phyloP scores from a whole-genome alignment of 2,888 invertebrate genomes.

The Trichopria drosophilae region DNA sequence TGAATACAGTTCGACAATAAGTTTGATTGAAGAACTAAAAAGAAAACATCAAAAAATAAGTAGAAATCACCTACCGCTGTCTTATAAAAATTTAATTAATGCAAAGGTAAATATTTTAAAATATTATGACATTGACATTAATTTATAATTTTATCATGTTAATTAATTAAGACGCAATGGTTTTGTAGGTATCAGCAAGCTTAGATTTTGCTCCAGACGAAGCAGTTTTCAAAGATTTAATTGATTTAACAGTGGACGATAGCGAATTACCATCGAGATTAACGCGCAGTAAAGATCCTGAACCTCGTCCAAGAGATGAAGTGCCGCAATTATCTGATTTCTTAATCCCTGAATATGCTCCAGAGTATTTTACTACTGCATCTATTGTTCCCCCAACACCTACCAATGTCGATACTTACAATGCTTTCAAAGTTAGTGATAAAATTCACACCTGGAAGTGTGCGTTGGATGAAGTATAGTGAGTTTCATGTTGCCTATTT shows the following conservation, averaged over 20 bases:
- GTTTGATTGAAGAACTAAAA: constrained; percentile 46
- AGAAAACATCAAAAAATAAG: constrained; percentile 42
- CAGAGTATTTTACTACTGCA: constrained; percentile 43
- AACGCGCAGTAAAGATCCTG: constrained; percentile 50
- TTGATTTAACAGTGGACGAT: constrained; percentile 48
- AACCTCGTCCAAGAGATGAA: constrained; percentile 46
- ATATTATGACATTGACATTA: constrained; percentile 1
- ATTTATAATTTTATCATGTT: constrained; percentile 6
- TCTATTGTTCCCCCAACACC: constrained; percentile 37
- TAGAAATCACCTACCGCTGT: constrained; percentile 40
- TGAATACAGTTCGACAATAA: constrained; percentile 50
- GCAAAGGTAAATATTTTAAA: constrained; percentile 48
- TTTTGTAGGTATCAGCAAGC: constrained; percentile 44
- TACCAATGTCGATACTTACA: constrained; percentile 41
- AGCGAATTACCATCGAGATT: constrained; percentile 45
- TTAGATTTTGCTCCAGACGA: constrained; percentile 49
- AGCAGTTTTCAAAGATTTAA: constrained; percentile 48
- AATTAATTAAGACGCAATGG: constrained; percentile 11
- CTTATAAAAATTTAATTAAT: constrained; percentile 41
- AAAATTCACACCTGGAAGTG: constrained; percentile 50
- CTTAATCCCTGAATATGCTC: constrained; percentile 42
- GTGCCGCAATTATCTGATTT: constrained; percentile 48
- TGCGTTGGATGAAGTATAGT: too few species aligned
- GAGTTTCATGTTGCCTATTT: background rate
- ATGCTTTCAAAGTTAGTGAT: constrained; percentile 47